These are phyloP conservation scores for Halcyon smyrnensis DNA, from an alignment of 2,797 vertebrate genomes.

Conservation along the genomic window DNA sequence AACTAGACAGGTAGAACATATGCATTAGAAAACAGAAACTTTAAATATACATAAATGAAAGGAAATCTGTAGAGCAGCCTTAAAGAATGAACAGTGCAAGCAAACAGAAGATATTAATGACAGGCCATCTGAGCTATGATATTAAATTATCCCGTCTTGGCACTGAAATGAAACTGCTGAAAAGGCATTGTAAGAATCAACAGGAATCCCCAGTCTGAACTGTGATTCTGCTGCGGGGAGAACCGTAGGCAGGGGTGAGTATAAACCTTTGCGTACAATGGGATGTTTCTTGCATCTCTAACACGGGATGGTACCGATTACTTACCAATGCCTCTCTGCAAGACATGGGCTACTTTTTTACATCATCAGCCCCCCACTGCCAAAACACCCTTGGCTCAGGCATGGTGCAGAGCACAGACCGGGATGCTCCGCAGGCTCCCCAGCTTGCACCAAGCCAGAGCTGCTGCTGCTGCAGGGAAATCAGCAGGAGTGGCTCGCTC, in stretches of 20 bases:
- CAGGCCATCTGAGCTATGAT: neutral
- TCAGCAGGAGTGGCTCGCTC: neutral
- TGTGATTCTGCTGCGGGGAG: neutral
- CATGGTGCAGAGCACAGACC: rapidly evolving
- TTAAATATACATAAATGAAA: neutral
- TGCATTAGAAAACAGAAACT: constrained; percentile 28
- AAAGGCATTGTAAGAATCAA: neutral
- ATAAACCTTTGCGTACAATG: neutral
- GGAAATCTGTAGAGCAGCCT: neutral
- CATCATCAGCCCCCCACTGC: neutral
- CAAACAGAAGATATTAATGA: constrained; percentile 11
- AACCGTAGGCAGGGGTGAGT: rapidly evolving
- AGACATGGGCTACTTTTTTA: neutral
- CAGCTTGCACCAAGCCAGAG: neutral
- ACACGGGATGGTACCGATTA: neutral
- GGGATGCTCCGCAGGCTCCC: rapidly evolving
- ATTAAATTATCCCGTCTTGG: neutral
- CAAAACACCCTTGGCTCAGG: neutral
- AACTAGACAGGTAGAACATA: neutral
- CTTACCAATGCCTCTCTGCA: constrained; percentile 25
- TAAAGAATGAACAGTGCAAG: neutral
- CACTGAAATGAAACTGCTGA: neutral
- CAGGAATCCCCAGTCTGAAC: neutral
- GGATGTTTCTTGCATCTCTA: neutral
- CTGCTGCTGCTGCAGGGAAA: neutral